Base-by-base conservation (phyloP, 2,888 invertebrate species). In the Leptodirus hochenwartii region DNA sequence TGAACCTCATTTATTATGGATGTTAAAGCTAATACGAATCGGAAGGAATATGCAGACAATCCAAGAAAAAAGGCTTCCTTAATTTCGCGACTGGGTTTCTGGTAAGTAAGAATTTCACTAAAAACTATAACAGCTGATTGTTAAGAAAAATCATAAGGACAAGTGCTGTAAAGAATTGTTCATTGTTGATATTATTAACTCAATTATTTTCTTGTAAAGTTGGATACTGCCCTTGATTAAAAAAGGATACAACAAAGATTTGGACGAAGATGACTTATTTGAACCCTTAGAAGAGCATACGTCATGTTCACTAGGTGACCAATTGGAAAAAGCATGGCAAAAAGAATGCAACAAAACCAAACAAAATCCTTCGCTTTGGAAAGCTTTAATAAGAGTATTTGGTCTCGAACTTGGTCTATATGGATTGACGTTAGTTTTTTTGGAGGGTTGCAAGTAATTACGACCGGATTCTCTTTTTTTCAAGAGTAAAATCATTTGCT, bases 271-370 rank as follows among this genome's bases (percentile, higher is more conserved):
- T 22, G 64, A 66, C 43, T 45, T 66, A 11, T 61, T 55, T 37
- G 49, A 51, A 35, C 50, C 56, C 6, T 45, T 62, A 3, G 45
- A 55, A 20, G 58, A 58, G 9, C 80, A 79, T 46, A 58, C 62
- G 40, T 79, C 82, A 1, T 59, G 61, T 39, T 16, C 40, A 12
- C 58, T 72, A 3, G 75, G 74, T 2, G 65, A 72, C 43, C 51
- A 53, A 42, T 51, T 78, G 32, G 71, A 75, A 53, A 58, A 52
- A 71, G 38, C 39, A 2, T 46, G 45, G 46, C 25, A 31, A n/a
- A 35, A 36, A 27, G 43, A 46, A 36, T 12, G 28, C 20, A 25
- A 22, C 9, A 28, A 34, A 15, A 23, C 34, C 32, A 36, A 28
- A 22, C 28, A 40, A 4, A 31, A 37, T 9, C 42, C 44, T 1